Evolutionary conservation across 1,140 invertebrate genomes (phyloP), one percentile per base, ranked within the genome.

Genomic region (Macrocentrus cingulum): DNA sequence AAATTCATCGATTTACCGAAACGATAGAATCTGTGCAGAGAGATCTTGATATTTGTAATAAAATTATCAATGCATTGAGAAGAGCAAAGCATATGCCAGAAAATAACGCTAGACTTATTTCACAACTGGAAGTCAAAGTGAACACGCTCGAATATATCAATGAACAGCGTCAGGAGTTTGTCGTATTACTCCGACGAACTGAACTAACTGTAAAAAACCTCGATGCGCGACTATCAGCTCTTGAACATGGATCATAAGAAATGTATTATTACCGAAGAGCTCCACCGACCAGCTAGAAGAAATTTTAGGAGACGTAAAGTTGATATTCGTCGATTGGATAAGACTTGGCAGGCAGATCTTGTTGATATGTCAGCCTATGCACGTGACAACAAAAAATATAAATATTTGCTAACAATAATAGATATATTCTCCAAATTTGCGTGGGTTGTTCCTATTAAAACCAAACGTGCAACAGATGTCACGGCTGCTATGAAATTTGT

Each of bases 401-500:
- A 54, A 49, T 59, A 53, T 23, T 16, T 59, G 5, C 8, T 52
- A 1, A 48, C 34, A 15, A 11, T 59, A n/a, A 59, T 59, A 7
- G 22, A 59, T n/a, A 49, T 48, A n/a, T 59, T 59, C 32, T 53
- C 57, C 8, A 46, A 59, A 37, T 59, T 20, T 49, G 57, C 32
- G 22, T 54, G 42, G 41, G 42, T 34, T 29, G 36, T 72, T 13
- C 64, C 70, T 7, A 41, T 75, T 15, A 69, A 66, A 61, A 64
- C 58, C 3, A 75, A 74, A 62, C 66, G 15, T 29, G 34, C 8
- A 5, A 52, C 36, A 52, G 39, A 55, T 34, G 52, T 55, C 4
- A 55, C 36, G 15, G 16, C 6, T 8, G 39, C 37, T 0, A 55
- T 39, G 36, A 39, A 39, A 29, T 55, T 16, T 41, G 23, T 42